phyloP scores from a whole-genome alignment of 2,797 vertebrate species.

The Poeciliopsis gracilis region DNA sequence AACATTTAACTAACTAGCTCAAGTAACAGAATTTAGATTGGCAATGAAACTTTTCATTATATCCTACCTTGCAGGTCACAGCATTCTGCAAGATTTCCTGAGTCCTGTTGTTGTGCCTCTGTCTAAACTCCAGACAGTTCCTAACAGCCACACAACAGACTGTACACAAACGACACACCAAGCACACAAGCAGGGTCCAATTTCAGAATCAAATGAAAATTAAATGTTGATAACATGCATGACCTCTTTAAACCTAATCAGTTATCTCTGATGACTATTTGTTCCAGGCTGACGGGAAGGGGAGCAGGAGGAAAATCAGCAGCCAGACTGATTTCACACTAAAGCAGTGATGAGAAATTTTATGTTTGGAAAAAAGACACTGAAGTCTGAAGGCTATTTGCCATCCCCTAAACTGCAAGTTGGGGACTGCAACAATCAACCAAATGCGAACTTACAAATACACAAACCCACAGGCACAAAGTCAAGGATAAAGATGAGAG shows the following conservation, averaged over 20 bases:
- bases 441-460: conserved; percentile 14
- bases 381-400: conserved; percentile 44
- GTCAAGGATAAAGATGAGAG: conserved; percentile 10
- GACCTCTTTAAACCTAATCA: conserved; percentile 60
- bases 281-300: conserved; percentile 48
- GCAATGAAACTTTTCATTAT: background rate
- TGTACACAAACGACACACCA: conserved; percentile 69
- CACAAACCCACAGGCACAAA: conserved; percentile 33
- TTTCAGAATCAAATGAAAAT: conserved; percentile 52
- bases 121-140: conserved; percentile 94
- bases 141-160: conserved; percentile 97
- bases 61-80: conserved; percentile 84
- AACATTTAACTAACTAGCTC: background rate
- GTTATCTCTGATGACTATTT: conserved; percentile 60
- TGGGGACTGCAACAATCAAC: conserved; percentile 43
- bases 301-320: conserved; percentile 47
- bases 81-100: conserved; percentile 85
- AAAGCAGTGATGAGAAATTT: conserved; percentile 50
- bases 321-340: conserved; percentile 73
- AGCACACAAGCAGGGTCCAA: conserved; percentile 27
- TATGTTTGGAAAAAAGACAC: conserved; percentile 46
- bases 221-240: conserved; percentile 61
- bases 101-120: conserved; percentile 87
- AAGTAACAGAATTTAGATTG: background rate
- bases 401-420: conserved; percentile 28